These are phyloP conservation scores for Drosophila triauraria DNA, from an alignment of 1,140 invertebrate genomes.

Conservation along the genomic window DNA sequence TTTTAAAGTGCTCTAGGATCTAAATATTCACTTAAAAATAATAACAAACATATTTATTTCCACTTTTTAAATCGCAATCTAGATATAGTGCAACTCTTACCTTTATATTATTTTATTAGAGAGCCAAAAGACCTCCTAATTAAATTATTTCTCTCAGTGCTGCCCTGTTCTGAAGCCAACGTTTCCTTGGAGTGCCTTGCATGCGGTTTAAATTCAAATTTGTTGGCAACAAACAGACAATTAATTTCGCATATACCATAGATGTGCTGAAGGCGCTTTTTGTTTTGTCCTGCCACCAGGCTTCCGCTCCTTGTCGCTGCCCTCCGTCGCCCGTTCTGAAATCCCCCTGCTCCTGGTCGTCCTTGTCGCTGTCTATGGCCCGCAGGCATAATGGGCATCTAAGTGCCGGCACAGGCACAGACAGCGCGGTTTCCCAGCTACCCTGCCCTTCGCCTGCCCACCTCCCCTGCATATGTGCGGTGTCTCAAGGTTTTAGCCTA, in stretches of 20 bases:
- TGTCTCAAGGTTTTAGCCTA: slow-evolving; percentile 39
- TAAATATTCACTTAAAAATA: no score
- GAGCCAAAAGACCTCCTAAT: no score
- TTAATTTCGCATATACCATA: slow-evolving; percentile 80
- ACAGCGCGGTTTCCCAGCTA: slow-evolving; percentile 33
- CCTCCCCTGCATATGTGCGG: slow-evolving; percentile 45
- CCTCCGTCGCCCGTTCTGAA: background rate
- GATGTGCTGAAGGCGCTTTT: slow-evolving; percentile 65
- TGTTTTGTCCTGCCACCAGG: slow-evolving; percentile 46
- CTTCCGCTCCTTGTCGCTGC: slow-evolving; percentile 6
- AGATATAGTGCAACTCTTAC: no score
- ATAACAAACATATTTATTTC: no score
- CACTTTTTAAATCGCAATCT: no score
- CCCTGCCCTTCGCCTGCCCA: background rate
- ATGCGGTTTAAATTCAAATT: slow-evolving; percentile 83
- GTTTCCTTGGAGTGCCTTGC: slow-evolving; percentile 44
- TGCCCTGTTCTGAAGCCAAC: slow-evolving; percentile 10
- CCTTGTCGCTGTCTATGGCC: slow-evolving; percentile 46
- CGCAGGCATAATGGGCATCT: slow-evolving; percentile 62
- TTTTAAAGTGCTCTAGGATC: no score
- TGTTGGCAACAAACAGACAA: slow-evolving; percentile 82
- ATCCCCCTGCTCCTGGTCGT: slow-evolving; percentile 10
- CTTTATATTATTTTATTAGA: no score
- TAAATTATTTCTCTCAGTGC: slow-evolving; percentile 5
- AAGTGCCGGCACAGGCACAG: slow-evolving; percentile 56